Conservation (phyloP, 1,140 invertebrate species). For the Musca domestica region DNA sequence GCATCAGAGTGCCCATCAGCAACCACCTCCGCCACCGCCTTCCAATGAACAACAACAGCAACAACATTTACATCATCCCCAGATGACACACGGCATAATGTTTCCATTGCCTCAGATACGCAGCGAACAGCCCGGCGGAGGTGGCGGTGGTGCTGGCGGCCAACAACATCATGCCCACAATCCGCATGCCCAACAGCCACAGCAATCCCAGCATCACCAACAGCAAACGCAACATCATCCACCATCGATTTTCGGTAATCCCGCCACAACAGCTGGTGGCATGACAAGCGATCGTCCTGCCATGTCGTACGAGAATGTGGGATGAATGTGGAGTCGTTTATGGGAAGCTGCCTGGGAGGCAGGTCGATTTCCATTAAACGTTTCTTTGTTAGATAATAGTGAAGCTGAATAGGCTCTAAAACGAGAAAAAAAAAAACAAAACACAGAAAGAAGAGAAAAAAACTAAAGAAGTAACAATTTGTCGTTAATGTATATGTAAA, state of each 20-base stretch:
- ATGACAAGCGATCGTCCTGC: slow-evolving; percentile 45
- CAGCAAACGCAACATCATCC: slow-evolving; percentile 39
- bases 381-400: slow-evolving; percentile 14
- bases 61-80: slow-evolving; percentile 47
- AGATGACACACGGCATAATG: slow-evolving; percentile 51
- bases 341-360: slow-evolving; percentile 52
- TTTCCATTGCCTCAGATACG: slow-evolving; percentile 46
- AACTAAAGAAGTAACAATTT: no score
- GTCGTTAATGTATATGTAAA: no score
- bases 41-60: slow-evolving; percentile 46
- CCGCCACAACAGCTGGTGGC: slow-evolving; percentile 28
- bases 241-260: slow-evolving; percentile 39
- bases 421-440: slow-evolving; percentile 32
- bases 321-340: slow-evolving; percentile 52
- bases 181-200: slow-evolving; percentile 40
- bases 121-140: slow-evolving; percentile 36
- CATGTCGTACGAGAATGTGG: slow-evolving; percentile 51
- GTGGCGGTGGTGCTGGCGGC: slow-evolving; percentile 25
- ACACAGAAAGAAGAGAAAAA: slow-evolving; percentile 27
- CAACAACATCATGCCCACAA: slow-evolving; percentile 45
- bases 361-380: slow-evolving; percentile 38
- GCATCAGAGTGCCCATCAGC: slow-evolving; percentile 43
- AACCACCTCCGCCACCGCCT: slow-evolving; percentile 44
- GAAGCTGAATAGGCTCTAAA: slow-evolving; percentile 23
- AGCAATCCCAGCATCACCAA: slow-evolving; percentile 32